Base-by-base conservation (phyloP, 1,140 invertebrate genomes). In the Leptopilina clavipes region DNA sequence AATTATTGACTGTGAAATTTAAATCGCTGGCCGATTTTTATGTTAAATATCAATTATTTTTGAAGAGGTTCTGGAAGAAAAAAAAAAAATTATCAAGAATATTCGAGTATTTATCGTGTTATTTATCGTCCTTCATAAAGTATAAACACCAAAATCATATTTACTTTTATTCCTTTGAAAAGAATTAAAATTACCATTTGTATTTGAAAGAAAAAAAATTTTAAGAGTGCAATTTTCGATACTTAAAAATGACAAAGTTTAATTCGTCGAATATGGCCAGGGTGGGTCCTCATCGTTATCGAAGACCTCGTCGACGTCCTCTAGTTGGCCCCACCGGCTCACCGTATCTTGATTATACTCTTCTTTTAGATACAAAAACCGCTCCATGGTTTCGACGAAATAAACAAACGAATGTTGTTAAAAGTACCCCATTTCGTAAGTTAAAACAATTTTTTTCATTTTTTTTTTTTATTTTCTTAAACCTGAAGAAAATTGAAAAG, bases 241-340 rank as follows among this genome's bases (percentile, higher is more conserved):
- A 25, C 11, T 31, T 31, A 40, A 43, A 71, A 70, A 65, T 71
- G 37, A 11, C 37, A 5, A 44, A 19, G 17, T 48, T 56, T 40
- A 37, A 48, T 72, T 0, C 12, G 8, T 22, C 54, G 65, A 70
- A 85, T 86, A 82, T 86, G 72, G 76, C 44, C 79, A 45, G 79
- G 73, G 14, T 72, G 37, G 76, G 76, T 31, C 83, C 82, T 52
- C 83, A 85, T 74, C 86, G 88, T 59, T 85, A 86, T 71, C 85
- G 88, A 14, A 82, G 88, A 70, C 79, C 84, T 17, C 80, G 86
- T 1, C 86, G 85, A 70, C 86, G 84, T 81, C 86, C 88, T 52
- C 79, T 90, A 54, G 84, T 89, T 73, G 89, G 88, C 10, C 88
- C 88, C 0, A 90, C 89, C 0, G 89, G 89, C 22, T 88, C 86